Evolutionary conservation across 2,888 invertebrate species (phyloP).

Genomic region (Gari tellinella): DNA sequence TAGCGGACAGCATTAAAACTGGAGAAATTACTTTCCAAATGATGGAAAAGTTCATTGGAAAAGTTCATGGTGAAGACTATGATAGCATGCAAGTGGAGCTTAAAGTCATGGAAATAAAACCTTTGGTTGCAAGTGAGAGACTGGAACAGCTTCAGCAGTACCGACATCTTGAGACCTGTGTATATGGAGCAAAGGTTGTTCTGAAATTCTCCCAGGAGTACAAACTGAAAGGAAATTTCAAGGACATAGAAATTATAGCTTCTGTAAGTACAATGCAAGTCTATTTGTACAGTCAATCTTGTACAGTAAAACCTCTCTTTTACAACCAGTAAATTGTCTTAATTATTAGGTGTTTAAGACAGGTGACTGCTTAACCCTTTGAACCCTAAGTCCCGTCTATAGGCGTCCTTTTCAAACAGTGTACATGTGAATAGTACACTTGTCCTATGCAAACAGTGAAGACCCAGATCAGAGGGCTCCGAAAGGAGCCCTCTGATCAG

Average conservation of each 20-base stretch:
- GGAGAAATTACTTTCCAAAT: constrained; percentile 24
- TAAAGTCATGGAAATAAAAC: constrained; percentile 12
- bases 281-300: too few relatives aligned
- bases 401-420: too few relatives aligned
- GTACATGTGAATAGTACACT: too few relatives aligned
- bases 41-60: constrained; percentile 19
- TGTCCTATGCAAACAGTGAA: too few relatives aligned
- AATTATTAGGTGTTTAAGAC: too few relatives aligned
- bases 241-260: constrained; percentile 34
- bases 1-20: constrained; percentile 3
- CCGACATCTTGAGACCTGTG: constrained; percentile 45
- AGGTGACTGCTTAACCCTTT: too few relatives aligned
- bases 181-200: constrained; percentile 56
- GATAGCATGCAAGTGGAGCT: constrained; percentile 18
- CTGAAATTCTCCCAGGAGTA: constrained; percentile 43
- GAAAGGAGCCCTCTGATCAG: too few relatives aligned
- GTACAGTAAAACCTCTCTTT: too few relatives aligned
- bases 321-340: too few relatives aligned
- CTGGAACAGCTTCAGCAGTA: constrained; percentile 56
- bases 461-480: too few relatives aligned
- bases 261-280: constrained; percentile 19
- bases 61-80: constrained; percentile 14
- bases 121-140: constrained; percentile 14
- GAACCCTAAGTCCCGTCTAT: too few relatives aligned
- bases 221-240: constrained; percentile 55